Evolutionary conservation across 2,888 invertebrate genomes (phyloP).

Genomic region (Leucophenga maculata): DNA sequence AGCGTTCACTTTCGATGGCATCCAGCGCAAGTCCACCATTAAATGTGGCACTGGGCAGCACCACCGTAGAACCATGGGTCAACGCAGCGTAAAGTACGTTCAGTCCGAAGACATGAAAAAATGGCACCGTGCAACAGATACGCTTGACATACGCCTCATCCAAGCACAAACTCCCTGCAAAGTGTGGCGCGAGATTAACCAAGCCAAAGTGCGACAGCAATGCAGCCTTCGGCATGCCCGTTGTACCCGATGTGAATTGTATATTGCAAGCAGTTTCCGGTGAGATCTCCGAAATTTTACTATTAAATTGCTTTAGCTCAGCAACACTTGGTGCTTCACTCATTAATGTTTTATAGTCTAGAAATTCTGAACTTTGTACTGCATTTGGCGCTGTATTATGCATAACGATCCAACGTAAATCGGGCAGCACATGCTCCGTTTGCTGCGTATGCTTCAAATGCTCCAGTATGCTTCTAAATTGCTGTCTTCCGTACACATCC

Average conservation of each 20-base stretch:
- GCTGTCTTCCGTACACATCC: constrained; percentile 76
- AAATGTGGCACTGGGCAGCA: constrained; percentile 76
- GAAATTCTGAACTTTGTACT: constrained; percentile 31
- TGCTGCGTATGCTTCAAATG: constrained; percentile 73
- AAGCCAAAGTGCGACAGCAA: constrained; percentile 79
- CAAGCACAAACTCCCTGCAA: constrained; percentile 71
- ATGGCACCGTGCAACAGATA: constrained; percentile 78
- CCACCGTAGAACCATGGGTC: constrained; percentile 76
- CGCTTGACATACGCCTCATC: constrained; percentile 60
- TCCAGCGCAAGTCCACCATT: constrained; percentile 77
- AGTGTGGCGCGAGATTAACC: constrained; percentile 79
- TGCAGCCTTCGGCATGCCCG: constrained; percentile 82
- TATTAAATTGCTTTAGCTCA: background rate
- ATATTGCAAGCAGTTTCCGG: constrained; percentile 81
- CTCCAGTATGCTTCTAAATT: constrained; percentile 78
- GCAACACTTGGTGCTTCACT: constrained; percentile 60
- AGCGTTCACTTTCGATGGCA: constrained; percentile 79
- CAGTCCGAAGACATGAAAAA: constrained; percentile 87
- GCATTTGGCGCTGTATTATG: constrained; percentile 65
- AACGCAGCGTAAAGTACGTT: constrained; percentile 75
- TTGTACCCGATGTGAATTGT: constrained; percentile 87
- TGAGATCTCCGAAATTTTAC: constrained; percentile 67
- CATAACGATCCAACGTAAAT: constrained; percentile 74
- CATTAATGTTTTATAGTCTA: background rate
- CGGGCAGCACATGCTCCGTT: constrained; percentile 72